Evolutionary conservation across 2,113 vertebrate species (phyloP), one percentile per base, ranked within the genome.

Genomic region (Tylochromis polylepis): DNA sequence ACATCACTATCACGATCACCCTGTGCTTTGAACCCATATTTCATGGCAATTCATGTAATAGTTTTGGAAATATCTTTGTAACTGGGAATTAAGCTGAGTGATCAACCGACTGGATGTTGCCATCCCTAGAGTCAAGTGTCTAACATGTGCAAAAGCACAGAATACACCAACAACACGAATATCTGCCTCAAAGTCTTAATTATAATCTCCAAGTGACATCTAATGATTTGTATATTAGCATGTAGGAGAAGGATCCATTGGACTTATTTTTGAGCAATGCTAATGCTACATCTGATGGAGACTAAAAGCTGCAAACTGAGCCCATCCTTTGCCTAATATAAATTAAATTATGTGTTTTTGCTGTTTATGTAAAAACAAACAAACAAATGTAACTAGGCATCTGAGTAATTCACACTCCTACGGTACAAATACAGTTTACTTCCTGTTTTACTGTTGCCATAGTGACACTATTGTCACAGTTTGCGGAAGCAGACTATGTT

Each of bases 401-500:
- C 41, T 18, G 9, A 65, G 8, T 36, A 15, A 43, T 80, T 91
- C 77, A 84, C 83, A 85, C 51, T 31, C 51, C 56, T 27, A 27
- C n/a, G 1, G 2, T 2, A 11, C 3, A n/a, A 9, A 24, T 12
- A 36, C 5, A 34, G 82, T n/a, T 55, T 5, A 84, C 84, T 95
- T 95, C 94, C 95, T 93, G 88, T 94, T 94, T 91, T 31, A 79
- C 27, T 22, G 87, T 90, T 95, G 78, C 85, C 62, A 92, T 91
- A 29, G 87, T 18, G 36, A 89, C 24, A n/a, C n/a, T n/a, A n/a
- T n/a, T n/a, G n/a, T n/a, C n/a, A n/a, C n/a, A n/a, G n/a, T n/a
- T n/a, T n/a, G n/a, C n/a, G n/a, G n/a, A n/a, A n/a, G n/a, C n/a
- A n/a, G n/a, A n/a, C n/a, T n/a, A n/a, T n/a, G n/a, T n/a, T n/a